phyloP scores from a whole-genome alignment of 2,797 vertebrate species.

The Echiichthys vipera region DNA sequence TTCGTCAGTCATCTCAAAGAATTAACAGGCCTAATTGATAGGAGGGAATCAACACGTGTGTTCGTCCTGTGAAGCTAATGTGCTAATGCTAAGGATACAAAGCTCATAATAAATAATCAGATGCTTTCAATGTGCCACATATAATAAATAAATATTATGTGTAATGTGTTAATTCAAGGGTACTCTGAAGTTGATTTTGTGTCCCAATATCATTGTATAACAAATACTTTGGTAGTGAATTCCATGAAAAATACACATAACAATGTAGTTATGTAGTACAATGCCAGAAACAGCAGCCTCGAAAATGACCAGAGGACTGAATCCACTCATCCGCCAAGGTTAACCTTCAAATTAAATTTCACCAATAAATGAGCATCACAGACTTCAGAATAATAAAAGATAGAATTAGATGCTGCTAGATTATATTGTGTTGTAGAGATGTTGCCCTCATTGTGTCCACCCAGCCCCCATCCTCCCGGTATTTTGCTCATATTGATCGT shows the following conservation, averaged over 20 bases:
- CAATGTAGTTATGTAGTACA: not conserved
- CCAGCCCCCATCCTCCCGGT: too few species aligned
- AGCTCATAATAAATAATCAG: slow-evolving; percentile 1
- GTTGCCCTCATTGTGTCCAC: slow-evolving; percentile 17
- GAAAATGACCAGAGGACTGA: not conserved
- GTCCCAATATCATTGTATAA: too few species aligned
- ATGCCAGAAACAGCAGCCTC: not conserved
- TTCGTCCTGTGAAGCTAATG: not conserved
- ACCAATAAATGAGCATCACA: not conserved
- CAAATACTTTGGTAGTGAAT: not conserved
- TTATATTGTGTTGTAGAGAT: slow-evolving; percentile 21
- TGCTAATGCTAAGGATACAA: not conserved
- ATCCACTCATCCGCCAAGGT: not conserved
- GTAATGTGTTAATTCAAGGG: slow-evolving; percentile 3
- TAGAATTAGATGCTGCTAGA: slow-evolving; percentile 13
- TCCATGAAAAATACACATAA: not conserved
- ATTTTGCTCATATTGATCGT: slow-evolving; percentile 55
- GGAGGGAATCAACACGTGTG: slow-evolving; percentile 12
- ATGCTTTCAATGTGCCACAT: slow-evolving; percentile 1
- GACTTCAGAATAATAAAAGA: not conserved
- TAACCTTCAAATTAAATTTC: not conserved
- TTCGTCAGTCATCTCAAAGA: slow-evolving; percentile 34
- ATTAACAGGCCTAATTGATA: slow-evolving; percentile 35
- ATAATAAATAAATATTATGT: not conserved
- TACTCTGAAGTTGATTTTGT: not conserved